phyloP scores from a whole-genome alignment of 2,888 invertebrate species.

The Pristionchus fissidentatus region DNA sequence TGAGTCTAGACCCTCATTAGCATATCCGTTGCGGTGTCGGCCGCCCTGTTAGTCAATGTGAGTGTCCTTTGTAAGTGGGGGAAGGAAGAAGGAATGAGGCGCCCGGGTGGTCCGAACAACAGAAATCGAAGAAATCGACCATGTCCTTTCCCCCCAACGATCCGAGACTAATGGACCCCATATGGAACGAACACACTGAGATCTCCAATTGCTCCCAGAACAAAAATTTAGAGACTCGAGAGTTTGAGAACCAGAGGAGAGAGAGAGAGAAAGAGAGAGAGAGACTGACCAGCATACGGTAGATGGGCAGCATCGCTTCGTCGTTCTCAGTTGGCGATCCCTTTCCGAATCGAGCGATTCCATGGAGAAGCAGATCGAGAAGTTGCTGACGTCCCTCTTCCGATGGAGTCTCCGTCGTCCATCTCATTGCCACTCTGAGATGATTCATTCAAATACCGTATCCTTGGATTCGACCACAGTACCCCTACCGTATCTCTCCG shows the following conservation, averaged over 20 bases:
- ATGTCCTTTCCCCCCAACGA: not conserved
- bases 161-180: constrained; percentile 1
- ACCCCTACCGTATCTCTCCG: not conserved
- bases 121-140: not conserved
- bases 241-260: not conserved
- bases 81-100: constrained; percentile 3
- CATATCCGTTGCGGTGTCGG: constrained; percentile 6
- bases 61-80: too few species aligned
- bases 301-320: constrained; percentile 51
- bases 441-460: not conserved
- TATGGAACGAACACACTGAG: too few species aligned
- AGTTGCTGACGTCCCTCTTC: constrained; percentile 25
- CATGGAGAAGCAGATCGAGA: constrained; percentile 22
- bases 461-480: not conserved
- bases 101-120: constrained; percentile 20
- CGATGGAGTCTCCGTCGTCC: constrained; percentile 33
- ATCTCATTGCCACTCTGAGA: constrained; percentile 16
- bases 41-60: too few species aligned
- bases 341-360: constrained; percentile 20
- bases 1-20: constrained; percentile 40
- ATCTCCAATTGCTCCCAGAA: too few species aligned
- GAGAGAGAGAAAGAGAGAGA: not conserved
- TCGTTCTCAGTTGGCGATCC: constrained; percentile 51
- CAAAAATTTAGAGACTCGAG: not conserved
- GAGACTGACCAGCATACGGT: constrained; percentile 49